These are phyloP conservation scores for Tenualosa thibaudeaui DNA, from an alignment of 2,797 vertebrate genomes.

Conservation along the genomic window DNA sequence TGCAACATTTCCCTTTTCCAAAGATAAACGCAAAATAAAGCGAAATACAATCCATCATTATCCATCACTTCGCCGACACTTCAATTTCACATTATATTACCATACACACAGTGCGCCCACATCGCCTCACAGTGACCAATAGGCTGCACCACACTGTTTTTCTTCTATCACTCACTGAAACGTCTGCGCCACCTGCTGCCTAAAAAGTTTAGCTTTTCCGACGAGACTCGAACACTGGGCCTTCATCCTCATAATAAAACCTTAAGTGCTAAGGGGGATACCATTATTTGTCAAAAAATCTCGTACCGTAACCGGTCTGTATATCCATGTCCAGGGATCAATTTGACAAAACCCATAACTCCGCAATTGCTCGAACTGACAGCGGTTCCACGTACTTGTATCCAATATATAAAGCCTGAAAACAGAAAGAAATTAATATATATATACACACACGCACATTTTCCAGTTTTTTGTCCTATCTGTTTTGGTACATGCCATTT, in stretches of 20 bases:
- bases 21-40: no score
- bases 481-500: not conserved
- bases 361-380: not conserved
- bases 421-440: not conserved
- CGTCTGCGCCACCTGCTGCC: not conserved
- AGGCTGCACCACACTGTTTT: not conserved
- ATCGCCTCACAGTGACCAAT: not conserved
- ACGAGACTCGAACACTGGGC: not conserved
- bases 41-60: not conserved
- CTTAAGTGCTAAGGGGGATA: no score
- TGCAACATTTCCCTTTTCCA: not conserved
- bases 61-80: not conserved
- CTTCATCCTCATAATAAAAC: not conserved
- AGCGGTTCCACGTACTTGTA: not conserved
- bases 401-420: not conserved
- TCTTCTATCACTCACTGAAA: not conserved
- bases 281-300: not conserved
- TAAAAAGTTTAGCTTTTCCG: not conserved
- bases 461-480: not conserved
- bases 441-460: no score
- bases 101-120: not conserved
- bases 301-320: not conserved
- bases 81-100: not conserved
- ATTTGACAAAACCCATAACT: not conserved
- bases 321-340: not conserved